Evolutionary conservation across 2,888 invertebrate species (phyloP), one percentile per base, ranked within the genome.

Genomic region (Erebia aethiops): DNA sequence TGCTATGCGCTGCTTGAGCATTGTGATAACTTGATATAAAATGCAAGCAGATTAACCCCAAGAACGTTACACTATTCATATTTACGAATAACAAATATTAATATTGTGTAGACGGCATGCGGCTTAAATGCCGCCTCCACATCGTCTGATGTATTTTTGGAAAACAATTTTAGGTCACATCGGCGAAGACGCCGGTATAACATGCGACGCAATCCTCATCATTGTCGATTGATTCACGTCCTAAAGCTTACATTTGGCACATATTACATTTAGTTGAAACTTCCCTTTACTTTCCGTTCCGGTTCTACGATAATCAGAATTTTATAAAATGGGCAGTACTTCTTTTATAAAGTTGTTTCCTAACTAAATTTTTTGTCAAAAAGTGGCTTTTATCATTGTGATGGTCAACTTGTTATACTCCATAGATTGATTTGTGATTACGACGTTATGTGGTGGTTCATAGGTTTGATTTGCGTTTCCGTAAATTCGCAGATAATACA

Each of bases 141-240:
- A 80, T 81, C 84, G 87, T 89, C 87, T 89, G 87, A 80, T 83
- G 84, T 93, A 92, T 92, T 93, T 93, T 91, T 90, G 91, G 93
- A 92, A 87, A 91, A 82, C 85, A 86, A 81, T 92, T 89, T 92
- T 90, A 91, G 93, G 91, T 89, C 92, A 86, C 84, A 82, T 84
- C 81, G 79, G 79, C 80, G 78, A 79, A 78, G 80, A 78, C 77
- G 77, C 77, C 76, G 76, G 71, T 75, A 75, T 72, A 75, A 72
- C 74, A 74, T 75, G 78, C 75, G 77, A 74, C 77, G 76, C 72
- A 73, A 72, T 77, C 77, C 67, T 74, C 76, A 74, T 74, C 70
- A 75, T 75, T 75, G 72, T 77, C 65, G 74, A 63, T 70, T 74
- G 73, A 76, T 75, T 75, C 77, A 76, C 68, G 56, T 41, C 43